phyloP scores from a whole-genome alignment of 2,888 invertebrate species.

The Tenthredo notha region DNA sequence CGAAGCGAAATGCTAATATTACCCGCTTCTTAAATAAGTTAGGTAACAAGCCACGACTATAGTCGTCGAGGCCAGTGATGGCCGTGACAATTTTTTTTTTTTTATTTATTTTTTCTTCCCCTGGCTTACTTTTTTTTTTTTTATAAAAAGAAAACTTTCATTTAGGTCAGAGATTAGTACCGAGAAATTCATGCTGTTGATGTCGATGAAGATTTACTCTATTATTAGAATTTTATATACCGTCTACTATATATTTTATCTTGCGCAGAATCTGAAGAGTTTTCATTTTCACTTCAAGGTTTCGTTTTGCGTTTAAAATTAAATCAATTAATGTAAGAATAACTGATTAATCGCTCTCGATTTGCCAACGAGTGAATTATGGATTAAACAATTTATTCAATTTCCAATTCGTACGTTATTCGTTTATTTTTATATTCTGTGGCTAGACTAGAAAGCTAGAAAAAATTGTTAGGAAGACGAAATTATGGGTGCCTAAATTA shows the following conservation, averaged over 20 bases:
- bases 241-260: not conserved
- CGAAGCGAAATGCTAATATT: slow-evolving; percentile 45
- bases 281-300: not conserved
- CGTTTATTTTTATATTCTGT: not conserved
- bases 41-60: slow-evolving; percentile 19
- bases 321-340: not conserved
- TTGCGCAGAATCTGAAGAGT: not conserved
- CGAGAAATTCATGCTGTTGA: slow-evolving; percentile 2
- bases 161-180: slow-evolving; percentile 18
- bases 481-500: not conserved
- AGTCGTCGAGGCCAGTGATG: slow-evolving; percentile 24
- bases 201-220: slow-evolving; percentile 6
- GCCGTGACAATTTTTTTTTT: not conserved
- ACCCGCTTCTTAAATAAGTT: slow-evolving; percentile 47
- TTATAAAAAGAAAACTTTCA: not conserved
- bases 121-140: slow-evolving; percentile 9
- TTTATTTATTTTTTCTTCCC: not conserved
- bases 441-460: not conserved
- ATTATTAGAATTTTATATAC: slow-evolving; percentile 17
- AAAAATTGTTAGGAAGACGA: not conserved
- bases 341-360: not conserved
- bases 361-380: not conserved
- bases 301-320: not conserved
- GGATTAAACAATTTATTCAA: not conserved
- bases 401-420: not conserved